Evolutionary conservation across 2,888 invertebrate genomes (phyloP).

Genomic region (Thyatira batis): DNA sequence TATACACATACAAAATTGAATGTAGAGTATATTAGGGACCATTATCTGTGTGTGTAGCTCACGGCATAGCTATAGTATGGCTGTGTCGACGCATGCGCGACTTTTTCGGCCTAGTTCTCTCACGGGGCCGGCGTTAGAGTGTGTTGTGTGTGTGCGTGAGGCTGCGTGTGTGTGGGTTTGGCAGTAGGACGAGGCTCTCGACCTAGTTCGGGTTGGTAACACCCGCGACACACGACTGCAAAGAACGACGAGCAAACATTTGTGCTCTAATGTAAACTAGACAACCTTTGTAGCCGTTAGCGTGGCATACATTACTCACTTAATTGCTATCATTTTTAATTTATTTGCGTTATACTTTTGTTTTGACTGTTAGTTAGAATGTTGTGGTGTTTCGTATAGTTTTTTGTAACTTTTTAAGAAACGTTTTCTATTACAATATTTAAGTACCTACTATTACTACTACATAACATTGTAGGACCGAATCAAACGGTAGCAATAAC

Average conservation of each 20-base stretch:
- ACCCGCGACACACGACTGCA: conserved; percentile 22
- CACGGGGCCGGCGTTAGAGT: conserved; percentile 45
- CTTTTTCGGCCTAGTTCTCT: conserved; percentile 66
- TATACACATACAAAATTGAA: not conserved
- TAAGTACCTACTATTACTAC: too few relatives aligned
- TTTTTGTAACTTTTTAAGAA: not conserved
- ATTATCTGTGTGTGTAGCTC: conserved; percentile 10
- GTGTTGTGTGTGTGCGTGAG: conserved; percentile 17
- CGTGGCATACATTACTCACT: not conserved
- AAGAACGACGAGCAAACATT: conserved; percentile 14
- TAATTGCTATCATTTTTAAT: not conserved
- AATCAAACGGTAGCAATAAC: too few relatives aligned
- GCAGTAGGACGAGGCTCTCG: conserved; percentile 61
- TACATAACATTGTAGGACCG: too few relatives aligned
- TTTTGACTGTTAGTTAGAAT: not conserved
- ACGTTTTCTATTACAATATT: too few relatives aligned
- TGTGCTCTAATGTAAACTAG: not conserved
- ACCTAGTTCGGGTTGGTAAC: conserved; percentile 53
- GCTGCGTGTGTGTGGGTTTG: conserved; percentile 51
- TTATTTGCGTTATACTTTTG: not conserved
- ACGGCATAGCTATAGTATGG: conserved; percentile 15
- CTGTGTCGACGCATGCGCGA: conserved; percentile 54
- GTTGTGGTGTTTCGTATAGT: not conserved
- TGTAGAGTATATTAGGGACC: not conserved
- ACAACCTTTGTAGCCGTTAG: not conserved